phyloP scores from a whole-genome alignment of 2,113 vertebrate species.

The Salvator merianae region DNA sequence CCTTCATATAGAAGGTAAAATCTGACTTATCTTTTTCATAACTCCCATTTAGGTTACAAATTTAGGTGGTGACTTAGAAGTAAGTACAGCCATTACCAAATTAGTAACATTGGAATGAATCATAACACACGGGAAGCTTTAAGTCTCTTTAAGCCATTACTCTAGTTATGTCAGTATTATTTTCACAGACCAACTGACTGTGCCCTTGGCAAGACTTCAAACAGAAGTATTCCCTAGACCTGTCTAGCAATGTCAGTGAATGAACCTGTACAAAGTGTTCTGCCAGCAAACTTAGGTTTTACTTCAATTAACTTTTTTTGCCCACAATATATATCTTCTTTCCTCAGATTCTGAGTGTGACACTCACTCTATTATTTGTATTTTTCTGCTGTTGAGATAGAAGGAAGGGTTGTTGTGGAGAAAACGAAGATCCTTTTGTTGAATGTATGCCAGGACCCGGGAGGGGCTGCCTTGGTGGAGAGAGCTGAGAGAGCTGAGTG shows the following conservation, averaged over 20 bases:
- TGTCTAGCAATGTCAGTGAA: not conserved
- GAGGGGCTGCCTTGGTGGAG: too few species aligned
- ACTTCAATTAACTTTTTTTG: not conserved
- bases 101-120: too few species aligned
- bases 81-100: too few species aligned
- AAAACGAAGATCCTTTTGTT: too few species aligned
- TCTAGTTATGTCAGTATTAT: not conserved
- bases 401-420: too few species aligned
- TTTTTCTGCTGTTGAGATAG: too few species aligned
- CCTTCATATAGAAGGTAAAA: rapidly evolving
- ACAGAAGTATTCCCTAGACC: not conserved
- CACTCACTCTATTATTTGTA: too few species aligned
- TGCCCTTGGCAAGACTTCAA: not conserved
- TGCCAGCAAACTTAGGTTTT: not conserved
- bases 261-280: not conserved
- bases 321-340: not conserved
- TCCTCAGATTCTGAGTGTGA: too few species aligned
- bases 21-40: not conserved
- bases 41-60: not conserved
- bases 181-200: not conserved
- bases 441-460: too few species aligned
- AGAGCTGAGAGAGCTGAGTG: too few species aligned
- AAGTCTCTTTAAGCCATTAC: not conserved
- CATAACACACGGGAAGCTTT: too few species aligned
- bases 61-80: not conserved